A percentile compares a stretch with the other conserved stretches of the same genome.
Evolutionary conservation across 2,797 vertebrate species (phyloP).

Genomic region (Gymnoscopelus braueri): DNA sequence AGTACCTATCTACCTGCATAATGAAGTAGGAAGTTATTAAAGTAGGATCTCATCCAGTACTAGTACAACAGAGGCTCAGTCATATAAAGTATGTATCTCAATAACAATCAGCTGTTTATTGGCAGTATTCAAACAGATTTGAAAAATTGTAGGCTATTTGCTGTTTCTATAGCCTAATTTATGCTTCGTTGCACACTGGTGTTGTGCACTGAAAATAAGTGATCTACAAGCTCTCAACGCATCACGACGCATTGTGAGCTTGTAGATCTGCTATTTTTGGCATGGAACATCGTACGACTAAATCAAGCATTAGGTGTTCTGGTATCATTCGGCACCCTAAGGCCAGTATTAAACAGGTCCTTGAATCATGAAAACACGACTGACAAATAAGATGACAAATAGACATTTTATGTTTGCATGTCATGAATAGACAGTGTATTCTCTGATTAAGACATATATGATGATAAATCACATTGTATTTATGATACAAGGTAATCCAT

Average conservation of each 20-base stretch:
- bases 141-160: too few species aligned
- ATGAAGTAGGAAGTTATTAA: background rate
- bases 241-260: too few species aligned
- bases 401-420: background rate
- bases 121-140: background rate
- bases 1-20: background rate
- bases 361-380: too few species aligned
- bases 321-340: background rate
- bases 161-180: too few species aligned
- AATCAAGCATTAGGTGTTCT: background rate
- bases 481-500: background rate
- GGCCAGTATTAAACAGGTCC: background rate
- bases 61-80: too few species aligned
- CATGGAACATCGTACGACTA: too few species aligned
- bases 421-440: background rate
- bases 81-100: background rate
- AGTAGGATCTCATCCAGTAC: too few species aligned
- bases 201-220: too few species aligned
- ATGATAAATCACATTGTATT: background rate
- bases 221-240: too few species aligned
- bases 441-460: background rate
- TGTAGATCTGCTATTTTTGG: too few species aligned
- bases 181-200: too few species aligned
- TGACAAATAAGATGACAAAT: too few species aligned
- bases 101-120: background rate